Base-by-base conservation (phyloP, 2,888 invertebrate genomes). In the Terebella lapidaria region DNA sequence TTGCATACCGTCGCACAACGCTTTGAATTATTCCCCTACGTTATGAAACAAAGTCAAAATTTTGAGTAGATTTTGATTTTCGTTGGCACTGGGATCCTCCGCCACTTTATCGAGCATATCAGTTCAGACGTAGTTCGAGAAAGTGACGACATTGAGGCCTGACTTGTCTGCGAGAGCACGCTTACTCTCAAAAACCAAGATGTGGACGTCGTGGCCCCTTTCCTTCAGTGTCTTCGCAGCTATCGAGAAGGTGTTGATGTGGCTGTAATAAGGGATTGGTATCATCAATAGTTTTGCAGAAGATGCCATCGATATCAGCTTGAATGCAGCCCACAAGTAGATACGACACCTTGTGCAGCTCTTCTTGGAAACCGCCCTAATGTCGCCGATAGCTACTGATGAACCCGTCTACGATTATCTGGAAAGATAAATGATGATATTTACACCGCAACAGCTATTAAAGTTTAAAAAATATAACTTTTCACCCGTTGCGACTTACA, bases 171-270 rank as follows among this genome's bases (percentile, higher is more conserved):
- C 35, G 18, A 42, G 4, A 4, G 5, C 3, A 3, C 47, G 30
- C 5, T 30, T 24, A 3, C 42, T 20, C 5, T 15, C 30, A 3
- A 20, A 15, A 2, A 27, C 20, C 24, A 58, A 26, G 3, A 58
- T 45, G 10, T 4, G 3, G 10, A 58, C 58, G n/a, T 58, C 20
- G 25, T 58, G 58, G 3, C 58, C 35, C 4, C n/a, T 20, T 4
- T 58, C 42, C 27, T 54, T 24, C 3, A 58, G 27, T 24, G 24
- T 27, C 10, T 22, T n/a, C 28, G 35, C 58, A 10, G 27, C 27
- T 26, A 58, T 20, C 3, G 54, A 15, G 45, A 58, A 58, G 25
- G 54, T 42, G 20, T 58, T 54, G 26, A 58, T 35, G 26, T 53
- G 30, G n/a, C 54, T 28, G 5, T 22, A 2, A 25, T 58, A 54